phyloP scores from a whole-genome alignment of 2,888 invertebrate species.

The Rhogogaster chlorosoma region DNA sequence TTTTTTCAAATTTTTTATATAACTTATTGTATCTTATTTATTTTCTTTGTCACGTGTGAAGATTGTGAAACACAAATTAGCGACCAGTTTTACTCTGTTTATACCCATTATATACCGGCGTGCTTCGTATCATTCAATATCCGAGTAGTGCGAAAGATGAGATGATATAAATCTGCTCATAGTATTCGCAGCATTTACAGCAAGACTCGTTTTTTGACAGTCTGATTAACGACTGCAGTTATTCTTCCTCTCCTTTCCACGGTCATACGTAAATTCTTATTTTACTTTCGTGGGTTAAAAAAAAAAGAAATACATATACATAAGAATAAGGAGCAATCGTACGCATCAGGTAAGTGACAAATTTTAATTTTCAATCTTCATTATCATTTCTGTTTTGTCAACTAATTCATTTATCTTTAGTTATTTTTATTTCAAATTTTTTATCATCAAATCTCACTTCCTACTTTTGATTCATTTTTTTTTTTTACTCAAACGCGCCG shows the following conservation, averaged over 20 bases:
- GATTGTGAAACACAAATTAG: not conserved
- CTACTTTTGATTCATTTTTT: constrained; percentile 3
- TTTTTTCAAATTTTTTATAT: not conserved
- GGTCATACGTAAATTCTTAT: not conserved
- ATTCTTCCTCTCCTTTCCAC: not conserved
- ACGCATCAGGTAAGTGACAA: not conserved
- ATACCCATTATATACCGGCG: not conserved
- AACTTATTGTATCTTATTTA: not conserved
- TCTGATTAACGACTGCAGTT: constrained; percentile 15
- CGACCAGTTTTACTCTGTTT: not conserved
- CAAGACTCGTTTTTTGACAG: not conserved
- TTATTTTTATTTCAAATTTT: not conserved
- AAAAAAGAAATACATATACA: not conserved
- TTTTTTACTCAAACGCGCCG: not conserved
- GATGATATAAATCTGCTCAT: not conserved
- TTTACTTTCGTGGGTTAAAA: not conserved
- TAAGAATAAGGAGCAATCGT: not conserved
- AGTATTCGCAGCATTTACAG: not conserved
- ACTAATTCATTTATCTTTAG: not conserved
- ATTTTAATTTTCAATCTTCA: not conserved
- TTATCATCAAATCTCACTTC: not conserved
- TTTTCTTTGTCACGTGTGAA: not conserved
- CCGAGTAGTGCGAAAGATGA: not conserved
- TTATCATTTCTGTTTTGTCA: not conserved
- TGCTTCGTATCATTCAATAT: not conserved